Evolutionary conservation across 92 coral and sea anemone genomes (phyloP).

Genomic region (Epizoanthus ramosus): DNA sequence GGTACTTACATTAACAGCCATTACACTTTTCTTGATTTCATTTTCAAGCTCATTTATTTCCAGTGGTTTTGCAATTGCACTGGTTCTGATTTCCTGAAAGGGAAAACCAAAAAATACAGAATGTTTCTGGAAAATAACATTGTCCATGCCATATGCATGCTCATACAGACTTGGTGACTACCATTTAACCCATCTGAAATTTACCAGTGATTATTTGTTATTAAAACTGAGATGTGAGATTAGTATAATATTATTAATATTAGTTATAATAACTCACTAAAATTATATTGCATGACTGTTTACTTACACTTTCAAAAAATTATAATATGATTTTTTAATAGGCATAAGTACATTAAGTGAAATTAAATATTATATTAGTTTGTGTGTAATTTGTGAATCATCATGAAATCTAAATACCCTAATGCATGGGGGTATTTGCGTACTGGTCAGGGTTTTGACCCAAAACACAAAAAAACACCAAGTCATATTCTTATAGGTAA

Average conservation of each 20-base stretch:
- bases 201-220: too few relatives aligned
- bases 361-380: neutral
- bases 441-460: too few relatives aligned
- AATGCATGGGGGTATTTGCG: too few relatives aligned
- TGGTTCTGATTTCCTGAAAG: constrained; percentile 79
- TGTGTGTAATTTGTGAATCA: too few relatives aligned
- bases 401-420: too few relatives aligned
- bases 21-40: constrained; percentile 90
- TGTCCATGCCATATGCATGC: neutral
- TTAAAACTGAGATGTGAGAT: neutral
- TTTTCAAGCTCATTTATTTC: constrained; percentile 95
- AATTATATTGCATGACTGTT: neutral
- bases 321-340: neutral
- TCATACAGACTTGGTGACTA: too few relatives aligned
- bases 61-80: constrained; percentile 95
- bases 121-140: neutral
- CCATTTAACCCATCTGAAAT: too few relatives aligned
- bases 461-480: too few relatives aligned
- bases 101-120: neutral
- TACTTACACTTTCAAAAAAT: neutral
- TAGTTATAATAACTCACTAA: neutral
- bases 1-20: constrained; percentile 76
- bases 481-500: too few relatives aligned
- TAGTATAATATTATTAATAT: neutral
- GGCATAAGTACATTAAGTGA: neutral